These are phyloP conservation scores for Campoplex nolae DNA, from an alignment of 2,888 invertebrate species.

Conservation along the genomic window DNA sequence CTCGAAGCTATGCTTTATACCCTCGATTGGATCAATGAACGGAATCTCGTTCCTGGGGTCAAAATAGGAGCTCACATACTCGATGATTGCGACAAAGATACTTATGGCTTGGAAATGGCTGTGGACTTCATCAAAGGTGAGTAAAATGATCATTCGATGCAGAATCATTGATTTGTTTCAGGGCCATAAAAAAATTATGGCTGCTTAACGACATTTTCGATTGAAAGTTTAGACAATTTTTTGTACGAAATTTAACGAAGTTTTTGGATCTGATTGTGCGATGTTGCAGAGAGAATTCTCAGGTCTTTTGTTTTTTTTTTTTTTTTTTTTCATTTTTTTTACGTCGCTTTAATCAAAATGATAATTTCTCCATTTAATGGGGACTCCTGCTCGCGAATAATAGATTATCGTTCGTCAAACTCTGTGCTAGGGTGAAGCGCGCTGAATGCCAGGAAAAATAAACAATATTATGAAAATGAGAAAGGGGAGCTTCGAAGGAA, in stretches of 20 bases:
- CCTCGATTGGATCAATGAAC: constrained; percentile 91
- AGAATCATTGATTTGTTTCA: neutral
- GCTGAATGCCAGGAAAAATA: neutral
- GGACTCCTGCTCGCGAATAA: neutral
- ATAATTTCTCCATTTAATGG: neutral
- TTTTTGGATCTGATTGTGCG: neutral
- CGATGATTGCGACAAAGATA: constrained; percentile 98
- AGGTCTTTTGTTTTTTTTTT: neutral
- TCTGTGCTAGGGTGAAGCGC: neutral
- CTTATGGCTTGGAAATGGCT: constrained; percentile 97
- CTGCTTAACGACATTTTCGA: neutral
- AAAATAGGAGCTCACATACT: constrained; percentile 94
- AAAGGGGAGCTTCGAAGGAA: neutral
- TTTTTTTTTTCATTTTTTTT: neutral
- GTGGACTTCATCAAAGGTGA: constrained; percentile 98
- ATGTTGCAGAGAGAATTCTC: neutral
- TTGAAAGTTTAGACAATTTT: neutral
- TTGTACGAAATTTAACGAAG: neutral
- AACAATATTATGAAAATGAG: constrained; percentile 24
- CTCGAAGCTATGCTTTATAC: constrained; percentile 97
- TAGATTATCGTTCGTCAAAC: neutral
- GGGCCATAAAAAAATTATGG: neutral
- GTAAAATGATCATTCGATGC: constrained; percentile 74
- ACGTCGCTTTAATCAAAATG: constrained; percentile 7
- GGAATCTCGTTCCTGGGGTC: constrained; percentile 90